Base-by-base conservation (phyloP, 2,797 vertebrate species). In the Serranus cabrilla region DNA sequence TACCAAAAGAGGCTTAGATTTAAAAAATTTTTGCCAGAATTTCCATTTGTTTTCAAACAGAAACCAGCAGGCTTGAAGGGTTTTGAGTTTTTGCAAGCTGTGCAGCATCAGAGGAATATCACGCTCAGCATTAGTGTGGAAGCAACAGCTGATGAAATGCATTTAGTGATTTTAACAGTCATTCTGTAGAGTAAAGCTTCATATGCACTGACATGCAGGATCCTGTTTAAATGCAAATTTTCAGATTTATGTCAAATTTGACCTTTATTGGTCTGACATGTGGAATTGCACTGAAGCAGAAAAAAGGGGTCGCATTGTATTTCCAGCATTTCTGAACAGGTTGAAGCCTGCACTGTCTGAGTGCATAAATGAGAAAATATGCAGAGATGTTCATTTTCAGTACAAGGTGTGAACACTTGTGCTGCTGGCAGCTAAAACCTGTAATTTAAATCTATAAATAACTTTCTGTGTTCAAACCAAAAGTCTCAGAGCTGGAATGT, bases 241-340 rank as follows among this genome's bases (percentile, higher is more conserved):
- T 40, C 31, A 47, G 5, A 31, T 39, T 63, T 18, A 13, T 46
- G 11, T 21, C 27, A 69, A 27, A 45, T 39, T n/a, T 25, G 9
- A 45, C 25, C 13, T 39, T 46, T 13, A 10, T 13, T 11, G 13
- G 25, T 5, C 11, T 16, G 2, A 43, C 23, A 52, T 3, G 5
- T 27, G 14, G 9, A 52, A 46, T 7, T 4, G 3, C 54, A 21
- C 11, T 23, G 17, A 31, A 9, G 16, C 7, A 0, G 2, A 17
- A 0, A 18, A 17, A 16, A 34, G 23, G n/a, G n/a, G 31, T 17
- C 5, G 3, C 2, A 12, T 27, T 16, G 11, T 11, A 51, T 51
- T 11, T 21, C 3, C 3, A 34, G 45, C 13, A 17, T 78, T 73
- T 40, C 6, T 27, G 14, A 58, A 72, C 62, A 45, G 14, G 76